A percentile compares a stretch with the other conserved stretches of the same genome.
phyloP scores from a whole-genome alignment of 2,888 invertebrate genomes.

The Drosophila sordidula region DNA sequence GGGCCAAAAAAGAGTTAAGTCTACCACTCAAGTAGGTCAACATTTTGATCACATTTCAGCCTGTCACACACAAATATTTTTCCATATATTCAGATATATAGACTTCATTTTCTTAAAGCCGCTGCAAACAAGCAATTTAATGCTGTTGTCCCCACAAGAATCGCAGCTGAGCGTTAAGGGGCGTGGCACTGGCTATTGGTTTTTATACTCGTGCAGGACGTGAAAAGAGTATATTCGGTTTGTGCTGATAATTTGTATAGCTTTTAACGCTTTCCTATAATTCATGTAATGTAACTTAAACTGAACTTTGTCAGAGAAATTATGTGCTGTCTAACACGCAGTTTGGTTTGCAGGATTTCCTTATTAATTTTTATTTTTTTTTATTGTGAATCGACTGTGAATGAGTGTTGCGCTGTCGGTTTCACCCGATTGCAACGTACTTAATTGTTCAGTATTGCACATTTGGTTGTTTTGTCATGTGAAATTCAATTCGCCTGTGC shows the following conservation, averaged over 20 bases:
- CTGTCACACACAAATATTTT: slow-evolving; percentile 11
- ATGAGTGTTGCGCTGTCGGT: too few species aligned
- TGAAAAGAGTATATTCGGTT: too few species aligned
- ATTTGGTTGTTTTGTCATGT: slow-evolving; percentile 42
- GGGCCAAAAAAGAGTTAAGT: slow-evolving; percentile 33
- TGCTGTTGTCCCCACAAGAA: neutral
- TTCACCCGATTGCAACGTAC: too few species aligned
- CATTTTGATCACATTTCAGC: slow-evolving; percentile 23
- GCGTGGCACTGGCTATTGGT: neutral
- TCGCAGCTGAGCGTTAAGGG: neutral
- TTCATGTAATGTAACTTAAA: too few species aligned
- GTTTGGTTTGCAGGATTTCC: too few species aligned
- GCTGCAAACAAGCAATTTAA: slow-evolving; percentile 20
- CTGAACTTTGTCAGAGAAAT: too few species aligned
- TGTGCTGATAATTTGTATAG: too few species aligned
- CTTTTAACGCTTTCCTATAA: too few species aligned
- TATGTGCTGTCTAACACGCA: too few species aligned
- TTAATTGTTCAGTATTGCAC: slow-evolving; percentile 36
- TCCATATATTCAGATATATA: neutral
- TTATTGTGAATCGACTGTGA: too few species aligned
- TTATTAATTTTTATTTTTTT: too few species aligned
- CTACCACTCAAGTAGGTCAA: slow-evolving; percentile 57
- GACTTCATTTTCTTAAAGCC: slow-evolving; percentile 10
- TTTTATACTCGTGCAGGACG: too few species aligned
- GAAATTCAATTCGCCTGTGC: slow-evolving; percentile 39